Evolutionary conservation across 2,113 vertebrate genomes (phyloP).

Genomic region (Okapia johnstoni): DNA sequence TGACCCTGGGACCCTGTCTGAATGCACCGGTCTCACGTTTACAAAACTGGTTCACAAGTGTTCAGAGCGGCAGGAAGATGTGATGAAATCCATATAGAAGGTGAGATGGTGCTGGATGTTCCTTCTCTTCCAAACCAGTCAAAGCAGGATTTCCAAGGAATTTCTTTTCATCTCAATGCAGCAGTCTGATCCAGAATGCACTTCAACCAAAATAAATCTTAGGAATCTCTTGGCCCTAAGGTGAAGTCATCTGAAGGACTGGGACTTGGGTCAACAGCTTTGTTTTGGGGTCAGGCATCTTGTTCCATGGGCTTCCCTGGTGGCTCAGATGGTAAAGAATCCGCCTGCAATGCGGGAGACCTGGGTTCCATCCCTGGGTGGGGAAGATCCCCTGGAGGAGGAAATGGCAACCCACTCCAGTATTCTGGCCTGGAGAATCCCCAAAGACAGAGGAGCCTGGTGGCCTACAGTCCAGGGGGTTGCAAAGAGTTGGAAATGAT

Average conservation of each 20-base stretch:
- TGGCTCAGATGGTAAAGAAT: background rate
- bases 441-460: background rate
- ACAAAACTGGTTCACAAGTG: background rate
- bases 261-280: background rate
- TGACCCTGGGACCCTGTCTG: rapidly evolving
- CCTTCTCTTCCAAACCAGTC: background rate
- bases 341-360: background rate
- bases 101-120: background rate
- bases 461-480: background rate
- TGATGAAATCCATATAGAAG: background rate
- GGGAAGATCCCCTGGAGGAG: background rate
- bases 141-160: background rate
- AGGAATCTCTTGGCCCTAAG: background rate
- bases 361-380: background rate
- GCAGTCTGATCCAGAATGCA: background rate
- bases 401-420: background rate
- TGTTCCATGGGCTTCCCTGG: background rate
- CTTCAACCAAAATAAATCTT: conserved; percentile 28
- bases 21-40: background rate
- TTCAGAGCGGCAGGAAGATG: background rate
- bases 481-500: background rate
- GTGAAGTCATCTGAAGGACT: conserved; percentile 22
- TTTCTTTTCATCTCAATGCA: background rate
- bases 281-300: background rate
- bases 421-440: background rate